A percentile compares a stretch with the other conserved stretches of the same genome.
These are phyloP conservation scores for Junonia oenone DNA, from an alignment of 2,888 invertebrate species.

Conservation along the genomic window DNA sequence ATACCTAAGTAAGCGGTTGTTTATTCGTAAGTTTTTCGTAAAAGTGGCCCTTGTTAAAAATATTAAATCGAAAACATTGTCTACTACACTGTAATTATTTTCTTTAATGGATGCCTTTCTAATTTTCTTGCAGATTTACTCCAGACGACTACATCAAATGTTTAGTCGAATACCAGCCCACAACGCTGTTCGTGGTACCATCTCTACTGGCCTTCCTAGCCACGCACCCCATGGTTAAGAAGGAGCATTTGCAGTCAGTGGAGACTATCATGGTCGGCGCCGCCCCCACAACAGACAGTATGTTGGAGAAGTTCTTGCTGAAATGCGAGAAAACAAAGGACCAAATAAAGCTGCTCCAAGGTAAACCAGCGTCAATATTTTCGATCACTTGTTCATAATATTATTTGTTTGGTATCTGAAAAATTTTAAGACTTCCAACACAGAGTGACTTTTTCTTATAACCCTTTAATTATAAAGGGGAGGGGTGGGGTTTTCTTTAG, in stretches of 20 bases:
- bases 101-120: not conserved
- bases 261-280: constrained; percentile 85
- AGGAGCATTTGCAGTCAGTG: constrained; percentile 83
- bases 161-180: constrained; percentile 80
- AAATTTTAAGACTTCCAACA: too few relatives aligned
- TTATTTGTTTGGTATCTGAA: not conserved
- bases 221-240: constrained; percentile 83
- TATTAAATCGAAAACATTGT: too few relatives aligned
- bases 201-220: constrained; percentile 87
- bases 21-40: constrained; percentile 4
- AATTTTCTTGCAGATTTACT: constrained; percentile 75
- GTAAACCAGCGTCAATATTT: constrained; percentile 40
- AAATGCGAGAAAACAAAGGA: constrained; percentile 77
- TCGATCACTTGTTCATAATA: not conserved
- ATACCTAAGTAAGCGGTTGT: constrained; percentile 74
- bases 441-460: too few relatives aligned
- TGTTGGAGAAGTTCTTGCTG: constrained; percentile 81
- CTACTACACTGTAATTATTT: too few relatives aligned
- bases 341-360: constrained; percentile 66
- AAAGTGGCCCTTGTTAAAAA: too few relatives aligned
- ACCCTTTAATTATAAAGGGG: too few relatives aligned
- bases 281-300: constrained; percentile 84
- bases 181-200: constrained; percentile 85
- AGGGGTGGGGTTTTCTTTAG: too few relatives aligned
- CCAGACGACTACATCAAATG: constrained; percentile 85